Conservation (phyloP, 2,797 vertebrate species). For the Molossus alvarezi region DNA sequence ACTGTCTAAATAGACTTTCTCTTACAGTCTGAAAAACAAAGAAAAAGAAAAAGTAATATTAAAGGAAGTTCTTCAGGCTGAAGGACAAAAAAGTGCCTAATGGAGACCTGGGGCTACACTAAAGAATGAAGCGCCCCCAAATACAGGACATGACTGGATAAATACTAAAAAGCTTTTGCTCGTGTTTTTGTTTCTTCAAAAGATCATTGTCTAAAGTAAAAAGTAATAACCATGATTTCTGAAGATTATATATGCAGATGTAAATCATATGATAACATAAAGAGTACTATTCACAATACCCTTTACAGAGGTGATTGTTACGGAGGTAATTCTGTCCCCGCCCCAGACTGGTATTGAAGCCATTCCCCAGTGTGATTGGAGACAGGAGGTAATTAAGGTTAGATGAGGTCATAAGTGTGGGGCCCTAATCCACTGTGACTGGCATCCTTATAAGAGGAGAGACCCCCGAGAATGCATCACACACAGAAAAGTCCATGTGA, state of each 20-base stretch:
- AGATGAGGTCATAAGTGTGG: not conserved
- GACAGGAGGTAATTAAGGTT: not conserved
- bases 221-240: not conserved
- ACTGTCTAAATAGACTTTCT: too few species aligned
- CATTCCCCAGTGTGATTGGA: not conserved
- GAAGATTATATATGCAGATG: not conserved
- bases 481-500: not conserved
- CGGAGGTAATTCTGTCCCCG: not conserved
- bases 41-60: too few species aligned
- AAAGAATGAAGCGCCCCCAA: not conserved
- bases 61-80: too few species aligned
- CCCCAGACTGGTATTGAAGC: not conserved
- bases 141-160: not conserved
- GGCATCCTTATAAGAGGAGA: not conserved
- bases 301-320: not conserved
- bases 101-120: not conserved
- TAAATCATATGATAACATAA: not conserved
- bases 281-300: not conserved
- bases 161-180: not conserved
- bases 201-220: constrained; percentile 18
- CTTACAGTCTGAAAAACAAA: too few species aligned
- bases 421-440: not conserved
- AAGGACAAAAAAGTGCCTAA: not conserved
- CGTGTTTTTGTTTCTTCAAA: constrained; percentile 51
- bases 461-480: fast-evolving